Evolutionary conservation across 2,888 invertebrate species (phyloP), one percentile per base, ranked within the genome.

Genomic region (Ferdinandea cuprea): DNA sequence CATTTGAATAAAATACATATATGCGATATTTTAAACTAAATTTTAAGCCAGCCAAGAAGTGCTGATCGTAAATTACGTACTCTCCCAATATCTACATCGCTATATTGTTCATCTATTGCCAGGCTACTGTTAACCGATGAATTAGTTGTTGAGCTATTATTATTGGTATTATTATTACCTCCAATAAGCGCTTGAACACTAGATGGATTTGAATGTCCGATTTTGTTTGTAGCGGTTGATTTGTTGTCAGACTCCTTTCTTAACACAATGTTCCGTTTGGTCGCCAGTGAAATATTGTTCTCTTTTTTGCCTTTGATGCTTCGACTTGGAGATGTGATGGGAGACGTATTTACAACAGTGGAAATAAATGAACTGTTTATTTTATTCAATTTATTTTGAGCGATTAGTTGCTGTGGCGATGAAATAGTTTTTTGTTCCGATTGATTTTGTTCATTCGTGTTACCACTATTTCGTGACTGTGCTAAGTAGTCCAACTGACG

Each of bases 401-500:
- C 73, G 54, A 61, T 65, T 8, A 69, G 15, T 65, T 71, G 52
- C 44, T 74, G 40, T 48, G 54, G 54, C 4, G 40, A 11, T 3
- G 50, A 32, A 19, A 52, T 37, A 25, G 44, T 48, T 73, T 73
- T 73, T 9, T 37, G 66, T 32, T 61, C 58, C 11, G 35, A 30
- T 54, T 50, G 50, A 44, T n/a, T 61, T 59, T 65, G 63, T 28
- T 84, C 79, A 65, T 4, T 48, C 15, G 54, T 52, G 35, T 76
- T 59, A 19, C 13, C 54, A 69, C 56, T 72, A 65, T 40, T 61
- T 44, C 89, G 90, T 84, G 92, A 91, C 79, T 92, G 87, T 28
- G 92, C 35, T 25, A 66, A 35, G n/a, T 71, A 92, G 85, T 93
- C 92, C 87, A 91, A 90, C 86, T 92, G 92, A 68, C 92, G 90